Evolutionary conservation across 2,113 vertebrate species (phyloP).

Genomic region (Pachycephala philippinensis): DNA sequence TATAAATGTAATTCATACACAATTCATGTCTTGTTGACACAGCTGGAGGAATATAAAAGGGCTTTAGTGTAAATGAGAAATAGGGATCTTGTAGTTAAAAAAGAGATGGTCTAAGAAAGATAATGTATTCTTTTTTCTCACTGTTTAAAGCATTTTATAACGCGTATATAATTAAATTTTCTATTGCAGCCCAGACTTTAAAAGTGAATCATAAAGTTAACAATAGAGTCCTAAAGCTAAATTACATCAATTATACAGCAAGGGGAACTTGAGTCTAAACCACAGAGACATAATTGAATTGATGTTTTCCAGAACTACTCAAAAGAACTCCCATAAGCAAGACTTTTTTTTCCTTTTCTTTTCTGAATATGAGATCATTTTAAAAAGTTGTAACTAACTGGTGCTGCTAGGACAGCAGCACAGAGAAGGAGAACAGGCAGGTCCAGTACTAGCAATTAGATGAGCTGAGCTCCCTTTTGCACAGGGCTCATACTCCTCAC

Average conservation of each 20-base stretch:
- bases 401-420: background rate
- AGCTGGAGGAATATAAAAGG: background rate
- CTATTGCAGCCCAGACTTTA: background rate
- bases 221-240: background rate
- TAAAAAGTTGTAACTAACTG: background rate
- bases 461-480: background rate
- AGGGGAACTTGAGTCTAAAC: background rate
- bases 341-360: background rate
- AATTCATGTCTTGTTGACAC: background rate
- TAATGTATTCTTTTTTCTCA: background rate
- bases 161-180: background rate
- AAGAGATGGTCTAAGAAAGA: background rate
- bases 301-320: background rate
- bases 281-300: background rate
- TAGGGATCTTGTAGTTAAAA: background rate
- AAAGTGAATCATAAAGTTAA: constrained; percentile 1
- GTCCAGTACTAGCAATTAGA: background rate
- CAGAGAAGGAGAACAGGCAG: background rate
- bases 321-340: background rate
- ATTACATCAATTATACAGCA: background rate
- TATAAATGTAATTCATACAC: background rate
- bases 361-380: background rate
- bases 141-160: background rate
- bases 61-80: background rate
- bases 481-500: background rate